Evolutionary conservation across 2,888 invertebrate species (phyloP).

Genomic region (Troilus luridus): DNA sequence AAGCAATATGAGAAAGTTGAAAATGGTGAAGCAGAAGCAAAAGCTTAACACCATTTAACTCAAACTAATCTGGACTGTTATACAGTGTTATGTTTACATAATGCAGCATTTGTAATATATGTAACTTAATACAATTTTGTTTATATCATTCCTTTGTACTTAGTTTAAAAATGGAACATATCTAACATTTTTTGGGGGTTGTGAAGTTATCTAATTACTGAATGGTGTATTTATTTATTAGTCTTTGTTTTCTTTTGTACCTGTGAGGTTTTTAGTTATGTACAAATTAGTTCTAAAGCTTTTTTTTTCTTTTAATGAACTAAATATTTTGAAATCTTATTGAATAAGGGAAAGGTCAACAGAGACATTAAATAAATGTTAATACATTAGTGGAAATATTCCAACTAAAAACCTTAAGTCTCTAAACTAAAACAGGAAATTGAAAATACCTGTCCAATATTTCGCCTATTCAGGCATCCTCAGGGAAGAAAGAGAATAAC

Average conservation of each 20-base stretch:
- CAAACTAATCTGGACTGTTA: slow-evolving; percentile 57
- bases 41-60: slow-evolving; percentile 58
- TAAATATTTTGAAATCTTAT: slow-evolving; percentile 48
- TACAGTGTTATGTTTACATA: slow-evolving; percentile 53
- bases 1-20: slow-evolving; percentile 74
- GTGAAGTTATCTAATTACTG: slow-evolving; percentile 57
- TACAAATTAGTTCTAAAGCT: slow-evolving; percentile 60
- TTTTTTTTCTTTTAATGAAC: slow-evolving; percentile 38
- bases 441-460: no score
- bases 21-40: slow-evolving; percentile 64
- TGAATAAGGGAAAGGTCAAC: no score
- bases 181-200: slow-evolving; percentile 59
- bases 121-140: slow-evolving; percentile 55
- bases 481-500: no score
- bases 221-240: slow-evolving; percentile 57
- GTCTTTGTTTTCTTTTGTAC: slow-evolving; percentile 53
- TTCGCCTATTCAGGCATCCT: no score
- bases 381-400: no score
- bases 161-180: slow-evolving; percentile 57
- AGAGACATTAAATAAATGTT: no score
- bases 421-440: no score
- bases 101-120: slow-evolving; percentile 55
- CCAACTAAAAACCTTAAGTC: no score
- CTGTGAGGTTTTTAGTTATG: slow-evolving; percentile 57
- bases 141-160: slow-evolving; percentile 61